These are phyloP conservation scores for Upupa epops DNA, from an alignment of 2,113 vertebrate genomes.

Conservation along the genomic window DNA sequence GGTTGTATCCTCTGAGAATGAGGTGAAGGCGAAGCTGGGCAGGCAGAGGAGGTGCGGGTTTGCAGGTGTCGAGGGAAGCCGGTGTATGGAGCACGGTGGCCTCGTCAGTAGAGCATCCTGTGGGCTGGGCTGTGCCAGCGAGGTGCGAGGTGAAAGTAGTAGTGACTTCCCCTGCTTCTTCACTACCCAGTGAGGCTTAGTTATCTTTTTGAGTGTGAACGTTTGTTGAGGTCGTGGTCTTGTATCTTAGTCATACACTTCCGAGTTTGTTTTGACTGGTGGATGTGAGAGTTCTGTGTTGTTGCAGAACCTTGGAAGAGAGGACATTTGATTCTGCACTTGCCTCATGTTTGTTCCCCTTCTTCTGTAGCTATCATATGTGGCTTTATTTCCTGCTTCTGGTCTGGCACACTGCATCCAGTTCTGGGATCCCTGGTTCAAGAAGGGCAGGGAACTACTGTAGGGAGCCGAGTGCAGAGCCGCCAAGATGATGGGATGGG, in stretches of 20 bases:
- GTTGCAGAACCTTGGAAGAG: not conserved
- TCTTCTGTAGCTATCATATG: not conserved
- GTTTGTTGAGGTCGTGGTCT: not conserved
- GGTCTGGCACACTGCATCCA: not conserved
- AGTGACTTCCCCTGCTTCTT: rapidly evolving
- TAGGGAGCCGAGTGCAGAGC: no score
- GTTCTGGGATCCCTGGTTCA: no score
- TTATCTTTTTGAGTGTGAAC: rapidly evolving
- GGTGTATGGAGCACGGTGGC: rapidly evolving
- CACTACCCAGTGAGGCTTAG: rapidly evolving
- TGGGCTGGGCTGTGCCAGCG: rapidly evolving
- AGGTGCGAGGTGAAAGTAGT: not conserved
- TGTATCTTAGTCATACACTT: rapidly evolving
- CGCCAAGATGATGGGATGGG: no score
- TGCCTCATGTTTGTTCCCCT: not conserved
- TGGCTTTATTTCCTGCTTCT: not conserved
- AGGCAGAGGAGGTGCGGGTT: not conserved
- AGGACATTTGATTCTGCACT: rapidly evolving
- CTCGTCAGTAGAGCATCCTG: rapidly evolving
- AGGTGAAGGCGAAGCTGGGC: no score
- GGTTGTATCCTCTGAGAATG: not conserved
- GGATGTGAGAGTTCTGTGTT: not conserved
- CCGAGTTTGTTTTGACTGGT: not conserved
- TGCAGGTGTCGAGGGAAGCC: rapidly evolving
- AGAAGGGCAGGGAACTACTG: no score